Evolutionary conservation across 2,888 invertebrate species (phyloP).

Genomic region (Oligia latruncula): DNA sequence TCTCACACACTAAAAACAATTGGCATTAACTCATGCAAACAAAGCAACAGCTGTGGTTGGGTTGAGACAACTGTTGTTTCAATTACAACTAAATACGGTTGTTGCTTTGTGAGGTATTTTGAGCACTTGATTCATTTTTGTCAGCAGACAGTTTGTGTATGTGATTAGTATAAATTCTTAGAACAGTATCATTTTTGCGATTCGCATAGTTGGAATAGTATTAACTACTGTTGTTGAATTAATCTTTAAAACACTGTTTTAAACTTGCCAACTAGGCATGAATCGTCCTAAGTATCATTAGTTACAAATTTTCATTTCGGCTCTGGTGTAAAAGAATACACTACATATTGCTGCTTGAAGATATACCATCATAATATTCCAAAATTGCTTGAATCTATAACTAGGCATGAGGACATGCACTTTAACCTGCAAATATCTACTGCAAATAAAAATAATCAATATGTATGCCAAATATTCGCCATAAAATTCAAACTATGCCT

Average conservation of each 20-base stretch:
- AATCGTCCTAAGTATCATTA: neutral
- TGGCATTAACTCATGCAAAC: conserved; percentile 49
- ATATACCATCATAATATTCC: neutral
- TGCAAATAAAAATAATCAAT: neutral
- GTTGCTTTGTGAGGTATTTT: conserved; percentile 6
- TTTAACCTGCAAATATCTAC: neutral
- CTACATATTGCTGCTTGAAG: neutral
- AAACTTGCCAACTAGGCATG: neutral
- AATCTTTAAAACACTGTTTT: neutral
- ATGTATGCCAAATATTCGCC: neutral
- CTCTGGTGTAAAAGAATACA: neutral
- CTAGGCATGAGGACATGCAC: neutral
- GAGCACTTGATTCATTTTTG: neutral
- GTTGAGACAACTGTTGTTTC: conserved; percentile 30
- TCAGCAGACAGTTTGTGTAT: neutral
- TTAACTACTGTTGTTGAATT: neutral
- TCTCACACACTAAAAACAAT: conserved; percentile 35
- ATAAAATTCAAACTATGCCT: conserved; percentile 4
- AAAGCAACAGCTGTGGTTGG: conserved; percentile 51
- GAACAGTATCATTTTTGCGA: neutral
- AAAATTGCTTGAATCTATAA: neutral
- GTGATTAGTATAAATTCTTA: neutral
- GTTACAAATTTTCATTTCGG: neutral
- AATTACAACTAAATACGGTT: conserved; percentile 26
- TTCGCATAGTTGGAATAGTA: neutral